Evolutionary conservation across 2,888 invertebrate genomes (phyloP).

Genomic region (Parnassius glacialis): DNA sequence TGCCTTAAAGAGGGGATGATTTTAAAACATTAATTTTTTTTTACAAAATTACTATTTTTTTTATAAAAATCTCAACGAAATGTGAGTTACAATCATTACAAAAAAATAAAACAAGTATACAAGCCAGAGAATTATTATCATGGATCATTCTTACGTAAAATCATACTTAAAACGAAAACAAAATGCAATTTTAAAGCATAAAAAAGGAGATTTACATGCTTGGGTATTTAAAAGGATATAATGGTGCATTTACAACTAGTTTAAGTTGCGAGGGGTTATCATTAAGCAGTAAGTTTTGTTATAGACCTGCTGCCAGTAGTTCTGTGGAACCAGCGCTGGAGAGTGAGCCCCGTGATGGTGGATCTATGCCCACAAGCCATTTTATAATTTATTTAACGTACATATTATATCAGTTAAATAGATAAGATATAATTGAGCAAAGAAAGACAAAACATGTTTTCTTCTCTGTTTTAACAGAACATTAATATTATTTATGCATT

Average conservation of each 20-base stretch:
- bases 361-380: conserved; percentile 66
- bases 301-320: conserved; percentile 85
- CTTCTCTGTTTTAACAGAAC: no score
- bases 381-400: conserved; percentile 17
- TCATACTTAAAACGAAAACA: conserved; percentile 13
- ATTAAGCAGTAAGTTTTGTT: conserved; percentile 55
- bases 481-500: no score
- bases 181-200: conserved; percentile 28
- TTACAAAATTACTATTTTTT: no score
- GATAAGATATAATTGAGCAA: no score
- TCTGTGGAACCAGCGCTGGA: conserved; percentile 78
- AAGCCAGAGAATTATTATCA: conserved; percentile 20
- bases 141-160: conserved; percentile 6
- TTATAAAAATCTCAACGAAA: no score
- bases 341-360: conserved; percentile 81
- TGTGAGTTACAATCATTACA: no score
- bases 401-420: background rate
- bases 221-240: conserved; percentile 39
- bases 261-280: conserved; percentile 33
- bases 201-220: conserved; percentile 43
- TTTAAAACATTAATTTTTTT: no score
- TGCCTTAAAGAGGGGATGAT: no score
- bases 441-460: no score
- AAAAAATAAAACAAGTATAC: background rate
- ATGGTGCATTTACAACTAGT: conserved; percentile 37